Conservation (phyloP, 1,140 invertebrate species). For the Lepeophtheirus salmonis region DNA sequence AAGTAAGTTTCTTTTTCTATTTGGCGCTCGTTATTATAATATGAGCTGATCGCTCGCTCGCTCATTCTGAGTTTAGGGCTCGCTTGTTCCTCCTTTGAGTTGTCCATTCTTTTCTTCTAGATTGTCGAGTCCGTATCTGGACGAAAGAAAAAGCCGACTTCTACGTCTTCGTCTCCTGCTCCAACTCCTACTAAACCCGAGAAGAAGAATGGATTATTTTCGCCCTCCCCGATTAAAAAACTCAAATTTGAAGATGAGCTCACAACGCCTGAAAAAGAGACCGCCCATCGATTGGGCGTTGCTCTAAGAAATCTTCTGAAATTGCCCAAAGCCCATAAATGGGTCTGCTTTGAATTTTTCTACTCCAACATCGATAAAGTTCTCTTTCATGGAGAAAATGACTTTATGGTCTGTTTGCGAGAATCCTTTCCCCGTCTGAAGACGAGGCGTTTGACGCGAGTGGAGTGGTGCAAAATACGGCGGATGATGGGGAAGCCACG, state of each 20-base stretch:
- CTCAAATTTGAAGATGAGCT: background rate
- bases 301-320: conserved; percentile 86
- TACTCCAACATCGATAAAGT: conserved; percentile 83
- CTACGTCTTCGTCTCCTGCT: background rate
- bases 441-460: conserved; percentile 57
- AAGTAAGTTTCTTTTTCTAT: too few species aligned
- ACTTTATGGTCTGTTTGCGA: conserved; percentile 80
- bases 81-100: too few species aligned
- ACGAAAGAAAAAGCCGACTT: background rate
- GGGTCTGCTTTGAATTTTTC: conserved; percentile 98
- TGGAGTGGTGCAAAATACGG: conserved; percentile 88
- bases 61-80: too few species aligned
- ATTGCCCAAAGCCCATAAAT: conserved; percentile 93
- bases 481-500: conserved; percentile 92
- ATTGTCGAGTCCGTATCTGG: too few species aligned
- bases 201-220: background rate
- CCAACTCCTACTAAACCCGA: background rate
- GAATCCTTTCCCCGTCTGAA: conserved; percentile 86
- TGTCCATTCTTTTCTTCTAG: too few species aligned
- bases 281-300: conserved; percentile 72
- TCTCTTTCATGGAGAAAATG: conserved; percentile 86
- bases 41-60: too few species aligned
- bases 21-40: too few species aligned
- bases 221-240: background rate
- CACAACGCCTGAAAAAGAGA: conserved; percentile 33